phyloP scores from a whole-genome alignment of 1,140 invertebrate genomes.

The Saccostrea glomerata region DNA sequence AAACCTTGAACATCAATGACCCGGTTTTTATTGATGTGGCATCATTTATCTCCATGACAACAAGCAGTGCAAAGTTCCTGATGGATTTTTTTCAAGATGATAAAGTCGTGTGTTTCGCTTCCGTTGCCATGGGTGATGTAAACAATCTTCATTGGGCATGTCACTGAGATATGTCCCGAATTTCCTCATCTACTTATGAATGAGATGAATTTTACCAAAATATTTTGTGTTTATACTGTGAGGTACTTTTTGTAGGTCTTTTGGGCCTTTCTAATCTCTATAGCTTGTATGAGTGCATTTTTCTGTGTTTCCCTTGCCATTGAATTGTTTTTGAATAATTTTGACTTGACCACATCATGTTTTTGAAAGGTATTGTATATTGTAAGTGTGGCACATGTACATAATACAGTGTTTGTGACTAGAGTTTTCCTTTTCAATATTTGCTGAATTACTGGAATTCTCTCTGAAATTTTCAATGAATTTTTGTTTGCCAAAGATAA shows the following conservation, averaged over 20 bases:
- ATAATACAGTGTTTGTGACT: background rate
- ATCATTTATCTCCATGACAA: constrained; percentile 31
- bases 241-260: background rate
- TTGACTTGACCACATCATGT: background rate
- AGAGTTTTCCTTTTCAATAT: background rate
- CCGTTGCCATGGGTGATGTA: constrained; percentile 22
- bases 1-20: constrained; percentile 9
- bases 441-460: background rate
- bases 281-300: constrained; percentile 6
- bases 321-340: background rate
- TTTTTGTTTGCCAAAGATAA: no score
- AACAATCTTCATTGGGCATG: background rate
- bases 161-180: constrained; percentile 14
- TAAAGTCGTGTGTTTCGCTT: constrained; percentile 23
- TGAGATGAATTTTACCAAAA: background rate
- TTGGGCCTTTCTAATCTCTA: background rate
- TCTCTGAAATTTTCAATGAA: no score
- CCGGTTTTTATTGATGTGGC: constrained; percentile 15
- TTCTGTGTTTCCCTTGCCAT: constrained; percentile 9
- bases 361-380: background rate
- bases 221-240: background rate
- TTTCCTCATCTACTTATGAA: constrained; percentile 3
- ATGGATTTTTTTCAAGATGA: constrained; percentile 10
- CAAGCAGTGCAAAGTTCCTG: background rate
- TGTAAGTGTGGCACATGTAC: background rate